Evolutionary conservation across 2,797 vertebrate species (phyloP), one percentile per base, ranked within the genome.

Genomic region (Schizopygopsis malacanthus): DNA sequence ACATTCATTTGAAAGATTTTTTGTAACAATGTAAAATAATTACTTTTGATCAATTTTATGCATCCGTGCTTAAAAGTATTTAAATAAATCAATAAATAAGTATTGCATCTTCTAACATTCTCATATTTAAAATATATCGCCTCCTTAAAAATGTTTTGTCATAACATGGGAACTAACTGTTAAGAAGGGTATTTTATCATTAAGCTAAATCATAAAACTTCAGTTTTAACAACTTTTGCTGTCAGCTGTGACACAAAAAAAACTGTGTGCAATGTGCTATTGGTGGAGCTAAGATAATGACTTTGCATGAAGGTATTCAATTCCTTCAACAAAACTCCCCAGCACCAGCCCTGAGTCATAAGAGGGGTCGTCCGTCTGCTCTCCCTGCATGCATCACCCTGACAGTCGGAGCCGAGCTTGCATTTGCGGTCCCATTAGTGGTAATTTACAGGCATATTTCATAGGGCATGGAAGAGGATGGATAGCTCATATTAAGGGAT

Each of bases 391-490:
- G 75, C 88, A 92, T 93, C 93, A 92, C 70, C 83, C 76, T 52
- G 89, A 90, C 88, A 83, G 88, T 85, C 86, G 88, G 82, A 90
- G 59, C 41, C 41, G 86, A 39, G 88, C 91, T 88, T 82, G 87
- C 90, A 88, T 90, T 93, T 89, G 89, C 50, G 47, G 87, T 79
- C 89, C 89, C 92, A 93, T 93, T 93, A 93, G 89, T 85, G 90
- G 20, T 89, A 87, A 86, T 89, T 88, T 89, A 88, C 87, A 83
- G 92, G 91, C 91, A 92, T 93, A 93, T 93, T 92, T 93, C 92
- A 92, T 85, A 73, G 79, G 90, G 89, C 78, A 2, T 76, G 72
- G 85, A 25, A 89, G 52, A 77, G 47, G 91, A 94, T 94, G 92
- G 89, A 93, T 95, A 88, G 86, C 85, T 88, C 2, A 72, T 89